phyloP scores from a whole-genome alignment of 2,888 invertebrate species.

The Agrilus mali region DNA sequence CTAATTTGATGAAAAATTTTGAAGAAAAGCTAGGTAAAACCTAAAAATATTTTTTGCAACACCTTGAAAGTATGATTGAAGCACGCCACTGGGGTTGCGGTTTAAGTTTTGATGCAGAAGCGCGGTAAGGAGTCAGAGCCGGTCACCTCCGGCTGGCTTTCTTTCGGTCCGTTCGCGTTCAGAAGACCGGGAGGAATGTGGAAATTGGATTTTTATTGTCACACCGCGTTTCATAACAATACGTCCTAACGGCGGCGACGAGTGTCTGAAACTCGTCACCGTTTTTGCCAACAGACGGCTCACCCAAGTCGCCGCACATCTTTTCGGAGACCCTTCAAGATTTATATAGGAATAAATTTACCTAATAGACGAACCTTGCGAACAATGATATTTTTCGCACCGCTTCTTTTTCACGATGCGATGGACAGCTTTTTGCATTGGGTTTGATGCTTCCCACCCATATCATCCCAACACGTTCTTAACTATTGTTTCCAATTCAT shows the following conservation, averaged over 20 bases:
- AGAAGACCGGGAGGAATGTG: constrained; percentile 25
- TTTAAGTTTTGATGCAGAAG: too few relatives aligned
- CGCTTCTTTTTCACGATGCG: background rate
- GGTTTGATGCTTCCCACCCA: too few relatives aligned
- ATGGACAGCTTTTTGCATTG: background rate
- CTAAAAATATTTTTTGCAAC: too few relatives aligned
- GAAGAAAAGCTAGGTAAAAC: too few relatives aligned
- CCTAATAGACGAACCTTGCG: constrained; percentile 12
- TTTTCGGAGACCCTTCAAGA: constrained; percentile 5
- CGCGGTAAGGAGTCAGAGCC: too few relatives aligned
- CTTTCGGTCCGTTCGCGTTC: constrained; percentile 9
- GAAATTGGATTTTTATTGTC: constrained; percentile 33
- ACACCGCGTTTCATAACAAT: constrained; percentile 27
- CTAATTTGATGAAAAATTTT: too few relatives aligned
- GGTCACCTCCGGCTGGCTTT: too few relatives aligned
- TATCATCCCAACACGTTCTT: too few relatives aligned
- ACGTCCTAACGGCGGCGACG: constrained; percentile 13
- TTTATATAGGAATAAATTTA: constrained; percentile 20
- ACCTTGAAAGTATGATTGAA: too few relatives aligned
- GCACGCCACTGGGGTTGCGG: too few relatives aligned
- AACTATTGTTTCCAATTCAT: too few relatives aligned
- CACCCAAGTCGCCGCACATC: constrained; percentile 11
- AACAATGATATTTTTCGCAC: background rate
- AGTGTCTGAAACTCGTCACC: constrained; percentile 17
- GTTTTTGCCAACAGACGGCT: constrained; percentile 14